Evolutionary conservation across 2,888 invertebrate species (phyloP), one percentile per base, ranked within the genome.

Genomic region (Nemotelus nigrinus): DNA sequence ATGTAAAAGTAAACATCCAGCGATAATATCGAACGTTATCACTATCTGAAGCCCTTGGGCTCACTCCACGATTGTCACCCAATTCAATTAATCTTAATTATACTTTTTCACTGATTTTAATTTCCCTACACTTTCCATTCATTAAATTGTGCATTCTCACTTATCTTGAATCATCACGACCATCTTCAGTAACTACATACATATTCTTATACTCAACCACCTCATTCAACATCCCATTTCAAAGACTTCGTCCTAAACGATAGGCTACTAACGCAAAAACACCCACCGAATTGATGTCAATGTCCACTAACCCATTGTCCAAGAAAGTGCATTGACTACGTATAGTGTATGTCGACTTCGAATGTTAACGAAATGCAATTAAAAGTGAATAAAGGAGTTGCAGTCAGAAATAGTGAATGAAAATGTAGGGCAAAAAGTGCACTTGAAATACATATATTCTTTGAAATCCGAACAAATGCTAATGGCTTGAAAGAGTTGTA

Each of bases 261-360:
- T 53, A 25, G 25, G 50, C 41, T 39, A 41, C 25, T 3, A 68
- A 68, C 64, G 44, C 7, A 53, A 53, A 70, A 70, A 70, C 55
- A 25, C 55, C 70, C 43, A 70, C 70, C 53, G 70, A 70, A 70
- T 41, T 70, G 70, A 55, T 43, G 70, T 70, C 53, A 55, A 7
- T 70, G 70, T 41, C 44, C 55, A 55, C 55, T 70, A 55, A 70
- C 70, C 70, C 70, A 70, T 70, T 70, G 70, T 70, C 53, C 70
- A 70, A 70, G 25, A 39, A 41, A 4, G 3, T 43, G 70, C 50
- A 48, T n/a, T 6, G 44, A 44, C 39, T n/a, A 7, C n/a, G 25
- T 25, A 44, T 39, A 50, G 39, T 67, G 47, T 65, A 48, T 48
- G n/a, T 39, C 65, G 25, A 67, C 44, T 67, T 39, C 10, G 41